These are phyloP conservation scores for Muscicapa comitata DNA, from an alignment of 2,797 vertebrate genomes.

Conservation along the genomic window DNA sequence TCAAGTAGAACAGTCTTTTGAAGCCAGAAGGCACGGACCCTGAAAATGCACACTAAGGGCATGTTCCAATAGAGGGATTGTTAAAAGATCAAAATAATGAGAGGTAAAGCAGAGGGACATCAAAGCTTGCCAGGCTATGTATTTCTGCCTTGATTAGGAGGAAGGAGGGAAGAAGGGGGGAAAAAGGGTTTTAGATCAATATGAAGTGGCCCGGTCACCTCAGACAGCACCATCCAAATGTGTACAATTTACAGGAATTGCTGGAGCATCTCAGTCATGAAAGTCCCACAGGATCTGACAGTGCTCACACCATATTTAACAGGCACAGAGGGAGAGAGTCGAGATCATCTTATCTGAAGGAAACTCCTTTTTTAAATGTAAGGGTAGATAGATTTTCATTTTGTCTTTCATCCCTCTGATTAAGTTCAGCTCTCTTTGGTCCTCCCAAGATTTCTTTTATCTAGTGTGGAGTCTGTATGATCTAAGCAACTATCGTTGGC, in stretches of 20 bases:
- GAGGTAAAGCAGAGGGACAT: constrained; percentile 45
- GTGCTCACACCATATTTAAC: constrained; percentile 37
- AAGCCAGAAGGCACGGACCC: constrained; percentile 16
- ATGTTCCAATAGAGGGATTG: constrained; percentile 24
- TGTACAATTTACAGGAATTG: constrained; percentile 45
- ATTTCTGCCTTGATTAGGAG: constrained; percentile 55
- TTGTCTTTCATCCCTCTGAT: constrained; percentile 49
- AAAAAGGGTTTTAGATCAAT: constrained; percentile 44
- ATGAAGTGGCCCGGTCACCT: constrained; percentile 14
- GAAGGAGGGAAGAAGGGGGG: background rate
- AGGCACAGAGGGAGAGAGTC: background rate
- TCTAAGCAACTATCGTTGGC: constrained; percentile 38
- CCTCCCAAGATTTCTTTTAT: constrained; percentile 55
- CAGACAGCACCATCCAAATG: constrained; percentile 8
- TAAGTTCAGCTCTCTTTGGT: constrained; percentile 45
- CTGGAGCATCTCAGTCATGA: constrained; percentile 36
- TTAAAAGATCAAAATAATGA: constrained; percentile 64
- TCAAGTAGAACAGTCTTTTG: constrained; percentile 4
- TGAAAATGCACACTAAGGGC: background rate
- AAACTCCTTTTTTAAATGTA: constrained; percentile 56
- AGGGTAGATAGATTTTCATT: constrained; percentile 47
- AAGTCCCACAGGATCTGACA: constrained; percentile 41
- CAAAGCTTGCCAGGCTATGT: constrained; percentile 47
- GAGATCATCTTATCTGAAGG: constrained; percentile 47
- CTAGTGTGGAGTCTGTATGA: constrained; percentile 21